Base-by-base conservation (phyloP, 2,113 vertebrate genomes). In the Felis chaus region DNA sequence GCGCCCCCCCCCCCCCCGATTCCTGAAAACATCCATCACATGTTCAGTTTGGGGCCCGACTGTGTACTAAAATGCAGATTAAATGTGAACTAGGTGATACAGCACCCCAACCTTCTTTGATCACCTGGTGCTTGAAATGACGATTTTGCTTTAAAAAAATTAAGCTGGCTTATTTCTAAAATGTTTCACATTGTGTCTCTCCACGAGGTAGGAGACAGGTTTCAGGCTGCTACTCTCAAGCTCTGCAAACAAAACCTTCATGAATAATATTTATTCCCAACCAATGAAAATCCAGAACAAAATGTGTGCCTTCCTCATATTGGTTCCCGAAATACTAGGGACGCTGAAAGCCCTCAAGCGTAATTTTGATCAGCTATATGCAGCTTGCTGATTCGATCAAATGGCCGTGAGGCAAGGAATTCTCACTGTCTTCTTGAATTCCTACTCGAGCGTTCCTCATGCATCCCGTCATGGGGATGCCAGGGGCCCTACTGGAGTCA, bases 51-150 rank as follows among this genome's bases (percentile, higher is more conserved):
- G 13, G 80, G 57, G 19, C 63, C 53, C 0, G 1, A 76, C 48
- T 53, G 53, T 50, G 5, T 78, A 97, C 96, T 91, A 94, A 97
- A 97, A 96, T 80, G 66, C 29, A 97, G 86, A 95, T 96, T 95
- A 79, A 94, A 94, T 96, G 83, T 97, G 84, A 90, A 95, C 55
- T 45, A 69, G 68, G 29, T 93, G 65, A 80, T 57, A 65, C 55
- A 80, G 84, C 89, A 95, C 90, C 65, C 78, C 78, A 96, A 97
- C 78, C 41, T 78, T n/a, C 96, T 97, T 94, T 73, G 95, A 94
- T 87, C 84, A 92, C 45, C 25, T 33, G 39, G 94, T 81, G 69
- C 33, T 91, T 95, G 90, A 97, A 96, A 96, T 96, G 29, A 94
- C 39, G 87, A 18, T 45, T 87, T 78, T 79, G 76, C 80, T 90